A percentile compares a stretch with the other conserved stretches of the same genome.
phyloP scores from a whole-genome alignment of 2,888 invertebrate species.

The Drosophila falleni region DNA sequence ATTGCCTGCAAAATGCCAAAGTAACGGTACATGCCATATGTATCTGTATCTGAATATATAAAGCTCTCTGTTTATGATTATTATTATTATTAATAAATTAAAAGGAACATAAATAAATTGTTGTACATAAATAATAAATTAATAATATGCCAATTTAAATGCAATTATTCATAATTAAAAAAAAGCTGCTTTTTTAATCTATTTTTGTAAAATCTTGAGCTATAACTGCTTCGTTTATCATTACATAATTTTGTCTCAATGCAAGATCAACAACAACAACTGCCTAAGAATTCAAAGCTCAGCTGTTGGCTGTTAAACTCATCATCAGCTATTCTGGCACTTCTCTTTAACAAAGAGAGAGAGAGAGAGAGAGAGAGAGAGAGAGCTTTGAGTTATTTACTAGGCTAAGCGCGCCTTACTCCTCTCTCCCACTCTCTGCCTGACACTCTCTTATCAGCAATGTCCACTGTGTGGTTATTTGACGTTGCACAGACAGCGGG shows the following conservation, averaged over 20 bases:
- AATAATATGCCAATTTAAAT: constrained; percentile 22
- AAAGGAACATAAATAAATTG: constrained; percentile 42
- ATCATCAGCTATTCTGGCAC: constrained; percentile 10
- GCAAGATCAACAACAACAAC: constrained; percentile 12
- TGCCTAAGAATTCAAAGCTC: constrained; percentile 22
- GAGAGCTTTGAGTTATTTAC: constrained; percentile 36
- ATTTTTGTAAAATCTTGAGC: constrained; percentile 8
- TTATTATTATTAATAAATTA: constrained; percentile 18
- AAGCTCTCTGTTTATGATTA: constrained; percentile 48
- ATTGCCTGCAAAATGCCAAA: constrained; percentile 51
- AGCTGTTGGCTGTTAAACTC: constrained; percentile 14
- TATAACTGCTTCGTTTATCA: neutral
- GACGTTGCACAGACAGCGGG: neutral
- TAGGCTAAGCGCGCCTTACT: constrained; percentile 35
- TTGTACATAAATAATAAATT: constrained; percentile 28
- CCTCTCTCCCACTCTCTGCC: constrained; percentile 9
- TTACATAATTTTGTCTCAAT: constrained; percentile 19
- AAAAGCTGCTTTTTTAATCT: constrained; percentile 8
- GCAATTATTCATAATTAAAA: constrained; percentile 8
- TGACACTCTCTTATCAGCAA: constrained; percentile 49
- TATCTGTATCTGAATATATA: constrained; percentile 10
- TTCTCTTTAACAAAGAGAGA: neutral
- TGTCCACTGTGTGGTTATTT: constrained; percentile 37
- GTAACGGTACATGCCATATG: constrained; percentile 47
- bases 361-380: neutral